phyloP scores from a whole-genome alignment of 2,888 invertebrate species.

The Cephus spinipes region DNA sequence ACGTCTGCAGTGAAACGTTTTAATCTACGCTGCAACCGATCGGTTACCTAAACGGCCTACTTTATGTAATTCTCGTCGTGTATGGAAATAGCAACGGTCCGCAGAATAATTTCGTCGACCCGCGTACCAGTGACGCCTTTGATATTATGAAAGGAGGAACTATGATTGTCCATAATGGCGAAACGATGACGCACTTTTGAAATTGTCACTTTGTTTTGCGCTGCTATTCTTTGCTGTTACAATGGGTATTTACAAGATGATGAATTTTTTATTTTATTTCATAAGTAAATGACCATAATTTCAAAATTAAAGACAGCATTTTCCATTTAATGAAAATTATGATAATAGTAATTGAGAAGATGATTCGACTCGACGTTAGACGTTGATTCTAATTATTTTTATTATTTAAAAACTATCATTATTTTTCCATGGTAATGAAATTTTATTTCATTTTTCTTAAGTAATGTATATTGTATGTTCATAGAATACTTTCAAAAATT shows the following conservation, averaged over 20 bases:
- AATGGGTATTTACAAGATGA: too few relatives aligned
- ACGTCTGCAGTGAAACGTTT: constrained; percentile 20
- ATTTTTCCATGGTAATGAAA: not conserved
- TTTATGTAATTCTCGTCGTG: constrained; percentile 4
- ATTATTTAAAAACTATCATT: too few relatives aligned
- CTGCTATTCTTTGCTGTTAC: not conserved
- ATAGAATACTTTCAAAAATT: too few relatives aligned
- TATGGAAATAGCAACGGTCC: not conserved
- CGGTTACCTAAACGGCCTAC: constrained; percentile 30
- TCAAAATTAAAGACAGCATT: not conserved
- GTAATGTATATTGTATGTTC: too few relatives aligned
- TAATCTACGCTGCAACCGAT: constrained; percentile 36
- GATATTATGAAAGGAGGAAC: not conserved
- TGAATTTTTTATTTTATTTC: too few relatives aligned
- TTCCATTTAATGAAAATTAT: not conserved
- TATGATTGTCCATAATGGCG: not conserved
- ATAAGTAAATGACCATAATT: not conserved
- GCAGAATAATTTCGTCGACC: not conserved
- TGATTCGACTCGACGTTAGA: not conserved
- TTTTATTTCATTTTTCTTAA: not conserved
- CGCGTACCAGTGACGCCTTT: not conserved
- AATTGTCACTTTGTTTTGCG: not conserved
- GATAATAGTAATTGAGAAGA: not conserved
- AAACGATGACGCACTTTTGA: not conserved
- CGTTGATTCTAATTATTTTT: too few relatives aligned